phyloP scores from a whole-genome alignment of 1,140 invertebrate species.

The Zaprionus taronus region DNA sequence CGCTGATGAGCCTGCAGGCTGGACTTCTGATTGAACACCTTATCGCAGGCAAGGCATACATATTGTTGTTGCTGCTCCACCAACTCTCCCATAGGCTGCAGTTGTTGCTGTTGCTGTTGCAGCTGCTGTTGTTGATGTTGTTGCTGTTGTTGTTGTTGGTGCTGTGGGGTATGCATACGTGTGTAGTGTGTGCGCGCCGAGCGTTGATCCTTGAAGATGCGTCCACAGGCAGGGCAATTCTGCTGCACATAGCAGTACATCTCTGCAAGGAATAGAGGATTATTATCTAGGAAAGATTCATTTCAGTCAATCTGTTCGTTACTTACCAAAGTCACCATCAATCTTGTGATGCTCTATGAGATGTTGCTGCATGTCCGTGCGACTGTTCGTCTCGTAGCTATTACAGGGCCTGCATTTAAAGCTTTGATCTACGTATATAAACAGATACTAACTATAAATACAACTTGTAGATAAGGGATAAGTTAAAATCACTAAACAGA shows the following conservation, averaged over 20 bases:
- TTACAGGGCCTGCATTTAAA: conserved; percentile 73
- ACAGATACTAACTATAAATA: background rate
- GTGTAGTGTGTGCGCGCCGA: conserved; percentile 71
- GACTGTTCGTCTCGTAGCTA: conserved; percentile 59
- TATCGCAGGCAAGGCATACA: conserved; percentile 58
- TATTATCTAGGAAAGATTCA: background rate
- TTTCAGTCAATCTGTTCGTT: background rate
- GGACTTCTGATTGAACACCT: conserved; percentile 61
- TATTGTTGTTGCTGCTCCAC: conserved; percentile 47
- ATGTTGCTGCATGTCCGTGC: conserved; percentile 66
- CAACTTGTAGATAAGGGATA: too few species aligned
- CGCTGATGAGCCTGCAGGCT: conserved; percentile 68
- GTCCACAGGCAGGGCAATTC: conserved; percentile 70
- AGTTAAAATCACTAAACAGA: background rate
- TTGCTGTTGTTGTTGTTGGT: conserved; percentile 36
- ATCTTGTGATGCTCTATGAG: conserved; percentile 70
- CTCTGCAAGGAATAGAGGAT: conserved; percentile 32
- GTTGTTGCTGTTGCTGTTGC: conserved; percentile 18
- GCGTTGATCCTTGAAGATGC: conserved; percentile 70
- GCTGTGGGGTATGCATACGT: conserved; percentile 55
- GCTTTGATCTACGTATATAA: conserved; percentile 57
- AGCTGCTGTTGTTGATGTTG: conserved; percentile 35
- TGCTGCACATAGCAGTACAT: conserved; percentile 74
- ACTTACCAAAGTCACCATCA: conserved; percentile 70
- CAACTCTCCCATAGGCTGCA: background rate